Evolutionary conservation across 2,797 vertebrate species (phyloP).

Genomic region (Phoeniculus purpureus): DNA sequence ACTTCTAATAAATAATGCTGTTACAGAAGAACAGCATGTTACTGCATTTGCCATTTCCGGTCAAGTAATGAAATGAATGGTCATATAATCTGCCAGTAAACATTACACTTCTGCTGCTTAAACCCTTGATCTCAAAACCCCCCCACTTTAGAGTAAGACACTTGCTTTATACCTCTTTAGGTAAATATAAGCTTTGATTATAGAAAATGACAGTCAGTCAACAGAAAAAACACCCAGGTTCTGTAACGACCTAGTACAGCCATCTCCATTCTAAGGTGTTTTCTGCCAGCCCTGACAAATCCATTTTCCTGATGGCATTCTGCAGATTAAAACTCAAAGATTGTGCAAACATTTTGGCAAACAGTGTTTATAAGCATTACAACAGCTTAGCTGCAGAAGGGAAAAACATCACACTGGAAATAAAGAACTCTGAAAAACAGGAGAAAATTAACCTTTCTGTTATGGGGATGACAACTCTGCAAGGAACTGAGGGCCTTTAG

Average conservation of each 20-base stretch:
- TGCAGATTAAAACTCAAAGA: slow-evolving; percentile 8
- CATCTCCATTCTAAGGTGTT: background rate
- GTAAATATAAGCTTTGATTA: background rate
- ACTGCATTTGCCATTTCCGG: background rate
- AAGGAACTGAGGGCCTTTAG: background rate
- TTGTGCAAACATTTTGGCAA: background rate
- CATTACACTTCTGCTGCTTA: background rate
- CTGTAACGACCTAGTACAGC: background rate
- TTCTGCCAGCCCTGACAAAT: background rate
- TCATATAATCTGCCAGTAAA: background rate
- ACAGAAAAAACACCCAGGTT: background rate
- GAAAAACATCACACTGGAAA: background rate
- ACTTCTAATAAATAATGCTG: background rate
- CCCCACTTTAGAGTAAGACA: background rate
- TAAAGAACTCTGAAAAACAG: background rate
- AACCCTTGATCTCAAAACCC: background rate
- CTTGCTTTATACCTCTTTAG: background rate
- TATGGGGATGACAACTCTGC: background rate
- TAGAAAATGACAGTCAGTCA: background rate
- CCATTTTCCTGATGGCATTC: background rate
- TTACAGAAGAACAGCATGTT: background rate
- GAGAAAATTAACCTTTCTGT: background rate
- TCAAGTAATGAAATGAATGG: background rate
- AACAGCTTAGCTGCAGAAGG: background rate
- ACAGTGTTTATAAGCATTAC: background rate